Evolutionary conservation across 2,797 vertebrate genomes (phyloP).

Genomic region (Myripristis murdjan): DNA sequence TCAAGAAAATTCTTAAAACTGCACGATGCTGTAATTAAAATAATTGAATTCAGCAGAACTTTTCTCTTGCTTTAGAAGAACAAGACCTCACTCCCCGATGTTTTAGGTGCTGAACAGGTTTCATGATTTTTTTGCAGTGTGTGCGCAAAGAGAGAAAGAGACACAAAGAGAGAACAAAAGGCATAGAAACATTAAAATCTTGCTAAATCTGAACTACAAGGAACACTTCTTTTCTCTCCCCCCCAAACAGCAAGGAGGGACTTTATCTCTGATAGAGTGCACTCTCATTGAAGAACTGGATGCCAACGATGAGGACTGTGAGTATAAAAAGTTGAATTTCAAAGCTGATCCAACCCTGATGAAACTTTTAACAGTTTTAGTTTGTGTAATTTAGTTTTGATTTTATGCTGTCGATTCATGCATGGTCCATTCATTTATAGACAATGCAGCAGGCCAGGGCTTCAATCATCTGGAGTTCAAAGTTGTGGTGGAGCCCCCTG

Average conservation of each 20-base stretch:
- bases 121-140: too few relatives aligned
- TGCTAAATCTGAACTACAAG: neutral
- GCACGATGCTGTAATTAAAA: too few relatives aligned
- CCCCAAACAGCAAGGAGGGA: conserved; percentile 91
- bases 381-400: too few relatives aligned
- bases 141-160: neutral
- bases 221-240: conserved; percentile 35
- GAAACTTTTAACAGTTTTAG: too few relatives aligned
- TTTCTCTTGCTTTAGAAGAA: too few relatives aligned
- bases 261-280: conserved; percentile 94
- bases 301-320: conserved; percentile 92
- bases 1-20: too few relatives aligned
- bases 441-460: conserved; percentile 91
- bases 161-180: neutral
- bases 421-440: conserved; percentile 58
- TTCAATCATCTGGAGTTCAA: conserved; percentile 96
- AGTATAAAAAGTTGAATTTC: conserved; percentile 65
- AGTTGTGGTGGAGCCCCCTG: conserved; percentile 90
- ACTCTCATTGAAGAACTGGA: conserved; percentile 94
- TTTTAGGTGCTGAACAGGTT: too few relatives aligned
- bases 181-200: too few relatives aligned
- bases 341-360: too few relatives aligned
- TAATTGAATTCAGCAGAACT: too few relatives aligned
- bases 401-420: too few relatives aligned
- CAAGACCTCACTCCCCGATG: too few relatives aligned